phyloP scores from a whole-genome alignment of 2,113 vertebrate genomes.

The Pygoscelis adeliae region DNA sequence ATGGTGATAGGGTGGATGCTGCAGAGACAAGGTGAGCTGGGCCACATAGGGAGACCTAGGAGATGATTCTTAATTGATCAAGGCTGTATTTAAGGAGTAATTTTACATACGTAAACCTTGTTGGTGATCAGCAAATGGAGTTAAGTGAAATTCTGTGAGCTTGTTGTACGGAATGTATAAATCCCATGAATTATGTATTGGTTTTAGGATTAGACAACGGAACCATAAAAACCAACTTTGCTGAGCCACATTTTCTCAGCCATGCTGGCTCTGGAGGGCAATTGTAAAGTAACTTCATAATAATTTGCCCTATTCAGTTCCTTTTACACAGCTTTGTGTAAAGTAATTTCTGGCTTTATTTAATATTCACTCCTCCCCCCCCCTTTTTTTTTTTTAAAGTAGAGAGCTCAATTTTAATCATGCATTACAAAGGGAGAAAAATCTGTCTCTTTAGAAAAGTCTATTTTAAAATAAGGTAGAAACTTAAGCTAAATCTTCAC shows the following conservation, averaged over 20 bases:
- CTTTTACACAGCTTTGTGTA: background rate
- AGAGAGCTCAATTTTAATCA: background rate
- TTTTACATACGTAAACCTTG: background rate
- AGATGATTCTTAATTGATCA: background rate
- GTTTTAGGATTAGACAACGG: background rate
- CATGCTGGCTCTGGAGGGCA: background rate
- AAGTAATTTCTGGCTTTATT: background rate
- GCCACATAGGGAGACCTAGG: background rate
- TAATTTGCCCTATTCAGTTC: background rate
- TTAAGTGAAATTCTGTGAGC: background rate
- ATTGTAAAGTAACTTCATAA: background rate
- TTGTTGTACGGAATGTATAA: fast-evolving
- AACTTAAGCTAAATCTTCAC: background rate
- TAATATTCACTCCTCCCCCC: background rate
- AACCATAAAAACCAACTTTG: background rate
- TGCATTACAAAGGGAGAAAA: background rate
- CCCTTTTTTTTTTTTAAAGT: background rate
- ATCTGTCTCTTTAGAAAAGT: background rate
- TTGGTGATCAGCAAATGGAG: background rate
- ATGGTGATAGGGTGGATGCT: background rate
- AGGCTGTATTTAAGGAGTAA: background rate
- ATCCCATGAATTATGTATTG: background rate
- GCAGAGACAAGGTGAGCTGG: background rate
- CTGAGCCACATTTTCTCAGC: background rate
- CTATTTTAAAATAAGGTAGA: background rate